These are phyloP conservation scores for Hucho hucho DNA, from an alignment of 2,113 vertebrate species.

Conservation along the genomic window DNA sequence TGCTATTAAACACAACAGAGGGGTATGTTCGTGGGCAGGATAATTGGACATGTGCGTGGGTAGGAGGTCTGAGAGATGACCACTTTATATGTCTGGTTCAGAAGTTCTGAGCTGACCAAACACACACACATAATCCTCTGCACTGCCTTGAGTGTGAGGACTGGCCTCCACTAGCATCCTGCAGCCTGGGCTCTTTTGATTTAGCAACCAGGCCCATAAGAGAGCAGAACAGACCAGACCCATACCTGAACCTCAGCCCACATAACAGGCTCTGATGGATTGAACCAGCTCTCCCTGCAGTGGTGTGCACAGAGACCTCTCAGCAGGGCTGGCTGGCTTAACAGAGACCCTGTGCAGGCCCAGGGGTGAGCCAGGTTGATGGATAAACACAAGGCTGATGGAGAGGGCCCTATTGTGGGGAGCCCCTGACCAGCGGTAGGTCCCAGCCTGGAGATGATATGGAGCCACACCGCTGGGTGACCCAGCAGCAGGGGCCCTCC, in stretches of 20 bases:
- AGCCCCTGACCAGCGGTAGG: constrained; percentile 54
- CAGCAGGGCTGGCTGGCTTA: constrained; percentile 67
- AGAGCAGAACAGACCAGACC: constrained; percentile 23
- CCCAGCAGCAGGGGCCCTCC: constrained; percentile 53
- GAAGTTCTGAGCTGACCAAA: constrained; percentile 40
- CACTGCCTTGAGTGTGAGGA: constrained; percentile 48
- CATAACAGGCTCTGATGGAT: constrained; percentile 57
- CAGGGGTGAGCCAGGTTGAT: constrained; percentile 64
- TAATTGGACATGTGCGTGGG: constrained; percentile 40
- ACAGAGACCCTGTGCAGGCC: constrained; percentile 68
- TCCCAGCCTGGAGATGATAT: constrained; percentile 54
- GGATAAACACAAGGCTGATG: constrained; percentile 66
- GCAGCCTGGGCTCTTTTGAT: constrained; percentile 51
- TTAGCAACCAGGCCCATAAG: constrained; percentile 43
- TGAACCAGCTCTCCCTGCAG: constrained; percentile 38
- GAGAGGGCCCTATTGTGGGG: constrained; percentile 55
- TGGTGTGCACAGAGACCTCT: constrained; percentile 49
- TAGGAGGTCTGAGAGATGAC: constrained; percentile 39
- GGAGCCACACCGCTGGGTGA: constrained; percentile 61
- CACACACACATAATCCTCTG: constrained; percentile 28
- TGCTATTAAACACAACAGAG: constrained; percentile 47
- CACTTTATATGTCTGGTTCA: constrained; percentile 37
- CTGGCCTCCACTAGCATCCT: constrained; percentile 50
- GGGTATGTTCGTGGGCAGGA: constrained; percentile 24
- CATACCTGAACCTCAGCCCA: constrained; percentile 40